A percentile compares a stretch with the other conserved stretches of the same genome.
These are phyloP conservation scores for Chloropsis hardwickii DNA, from an alignment of 2,113 vertebrate genomes.

Conservation along the genomic window DNA sequence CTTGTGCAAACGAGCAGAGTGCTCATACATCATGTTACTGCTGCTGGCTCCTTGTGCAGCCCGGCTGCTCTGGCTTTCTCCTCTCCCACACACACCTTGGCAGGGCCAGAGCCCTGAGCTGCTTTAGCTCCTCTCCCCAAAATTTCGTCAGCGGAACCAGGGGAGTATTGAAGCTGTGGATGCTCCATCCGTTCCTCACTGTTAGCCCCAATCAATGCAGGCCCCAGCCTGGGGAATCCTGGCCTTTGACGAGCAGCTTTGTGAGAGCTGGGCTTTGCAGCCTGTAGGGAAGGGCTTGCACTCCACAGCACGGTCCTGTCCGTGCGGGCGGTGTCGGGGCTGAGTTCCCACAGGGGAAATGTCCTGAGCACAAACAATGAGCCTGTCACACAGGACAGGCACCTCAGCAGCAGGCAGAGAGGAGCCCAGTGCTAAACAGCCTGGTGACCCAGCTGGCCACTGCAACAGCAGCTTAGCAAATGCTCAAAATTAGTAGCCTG, in stretches of 20 bases:
- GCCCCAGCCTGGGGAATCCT: background rate
- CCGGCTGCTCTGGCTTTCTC: background rate
- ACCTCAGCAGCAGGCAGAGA: background rate
- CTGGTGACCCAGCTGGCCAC: background rate
- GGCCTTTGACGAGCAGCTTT: background rate
- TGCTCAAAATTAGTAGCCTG: background rate
- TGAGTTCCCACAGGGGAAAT: background rate
- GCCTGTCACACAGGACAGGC: background rate
- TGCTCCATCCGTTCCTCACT: background rate
- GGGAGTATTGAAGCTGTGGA: background rate
- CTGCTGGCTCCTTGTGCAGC: background rate
- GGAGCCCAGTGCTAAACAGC: background rate
- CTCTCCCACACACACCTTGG: background rate
- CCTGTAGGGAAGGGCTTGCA: background rate
- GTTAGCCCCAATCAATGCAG: background rate
- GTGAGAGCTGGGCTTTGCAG: background rate
- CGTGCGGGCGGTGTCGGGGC: background rate
- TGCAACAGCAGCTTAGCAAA: background rate
- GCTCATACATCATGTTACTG: slow-evolving; percentile 49
- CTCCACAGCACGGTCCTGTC: too few species aligned
- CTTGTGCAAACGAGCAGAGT: slow-evolving; percentile 29
- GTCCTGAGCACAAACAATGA: background rate
- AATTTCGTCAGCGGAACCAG: background rate
- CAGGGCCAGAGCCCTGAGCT: background rate
- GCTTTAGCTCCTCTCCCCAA: background rate